These are phyloP conservation scores for Cordilura impudica DNA, from an alignment of 2,888 invertebrate species.

Conservation along the genomic window DNA sequence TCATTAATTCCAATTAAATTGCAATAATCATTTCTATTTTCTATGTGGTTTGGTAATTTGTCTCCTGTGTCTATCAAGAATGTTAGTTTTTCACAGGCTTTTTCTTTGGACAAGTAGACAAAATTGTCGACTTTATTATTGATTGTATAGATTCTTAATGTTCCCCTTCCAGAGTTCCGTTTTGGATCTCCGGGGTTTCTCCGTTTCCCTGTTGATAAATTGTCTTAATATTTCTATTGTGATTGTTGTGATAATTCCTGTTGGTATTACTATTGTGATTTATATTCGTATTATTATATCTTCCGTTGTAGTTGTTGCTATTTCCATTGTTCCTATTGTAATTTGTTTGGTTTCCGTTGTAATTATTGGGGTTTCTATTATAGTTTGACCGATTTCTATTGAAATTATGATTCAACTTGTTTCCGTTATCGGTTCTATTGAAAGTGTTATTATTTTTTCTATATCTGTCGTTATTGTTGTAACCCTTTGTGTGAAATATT, in stretches of 20 bases:
- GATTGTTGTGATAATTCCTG: background rate
- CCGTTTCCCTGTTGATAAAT: constrained; percentile 18
- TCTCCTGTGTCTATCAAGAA: no score
- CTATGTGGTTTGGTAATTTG: no score
- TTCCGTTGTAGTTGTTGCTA: background rate
- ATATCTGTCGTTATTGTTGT: background rate
- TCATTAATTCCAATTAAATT: no score
- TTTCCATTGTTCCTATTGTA: background rate
- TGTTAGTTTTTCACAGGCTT: no score
- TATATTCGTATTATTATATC: background rate
- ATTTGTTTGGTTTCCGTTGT: background rate
- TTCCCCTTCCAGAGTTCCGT: background rate
- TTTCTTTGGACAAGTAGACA: background rate
- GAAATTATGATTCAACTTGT: background rate
- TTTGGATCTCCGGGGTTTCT: background rate
- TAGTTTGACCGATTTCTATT: background rate
- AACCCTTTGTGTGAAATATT: no score
- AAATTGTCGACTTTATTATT: background rate
- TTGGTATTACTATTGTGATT: background rate
- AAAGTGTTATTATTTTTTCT: background rate
- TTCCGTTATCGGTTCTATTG: background rate
- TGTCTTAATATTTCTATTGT: no score
- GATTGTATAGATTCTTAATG: background rate
- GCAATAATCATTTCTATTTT: no score
- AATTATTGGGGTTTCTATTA: background rate